Percentiles rank a stretch among this genome's conserved stretches.
Evolutionary conservation across 1,140 invertebrate genomes (phyloP).

Genomic region (Bemisia tabaci): DNA sequence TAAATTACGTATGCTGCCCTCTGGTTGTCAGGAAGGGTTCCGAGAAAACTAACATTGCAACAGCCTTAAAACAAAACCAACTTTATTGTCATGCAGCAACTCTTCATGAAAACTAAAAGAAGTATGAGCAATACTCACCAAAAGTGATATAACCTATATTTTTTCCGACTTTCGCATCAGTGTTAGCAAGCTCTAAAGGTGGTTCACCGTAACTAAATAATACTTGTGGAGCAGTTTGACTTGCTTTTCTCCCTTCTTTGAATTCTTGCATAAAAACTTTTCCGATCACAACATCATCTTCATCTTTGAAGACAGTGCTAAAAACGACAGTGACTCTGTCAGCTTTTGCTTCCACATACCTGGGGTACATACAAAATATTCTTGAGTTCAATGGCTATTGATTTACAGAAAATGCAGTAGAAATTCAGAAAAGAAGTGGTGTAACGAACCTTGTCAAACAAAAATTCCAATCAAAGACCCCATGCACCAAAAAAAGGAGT

Average conservation of each 20-base stretch:
- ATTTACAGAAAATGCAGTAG: no score
- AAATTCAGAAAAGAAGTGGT: no score
- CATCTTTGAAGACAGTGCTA: slow-evolving; percentile 95
- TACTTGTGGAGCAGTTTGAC: slow-evolving; percentile 85
- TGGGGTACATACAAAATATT: no score
- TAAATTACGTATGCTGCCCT: no score
- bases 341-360: slow-evolving; percentile 94
- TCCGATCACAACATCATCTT: slow-evolving; percentile 95
- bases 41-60: no score
- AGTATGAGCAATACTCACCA: slow-evolving; percentile 43
- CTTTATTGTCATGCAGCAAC: no score
- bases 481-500: no score
- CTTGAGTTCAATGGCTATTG: no score
- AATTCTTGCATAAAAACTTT: slow-evolving; percentile 99
- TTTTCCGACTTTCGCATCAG: slow-evolving; percentile 84
- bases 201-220: slow-evolving; percentile 92
- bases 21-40: no score
- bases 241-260: slow-evolving; percentile 91
- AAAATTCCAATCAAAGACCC: no score
- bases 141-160: slow-evolving; percentile 99
- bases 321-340: slow-evolving; percentile 99
- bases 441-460: no score
- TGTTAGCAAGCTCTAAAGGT: slow-evolving; percentile 84
- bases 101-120: not conserved
- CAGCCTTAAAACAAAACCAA: no score